Evolutionary conservation across 2,888 invertebrate genomes (phyloP).

Genomic region (Eurytoma adleriae): DNA sequence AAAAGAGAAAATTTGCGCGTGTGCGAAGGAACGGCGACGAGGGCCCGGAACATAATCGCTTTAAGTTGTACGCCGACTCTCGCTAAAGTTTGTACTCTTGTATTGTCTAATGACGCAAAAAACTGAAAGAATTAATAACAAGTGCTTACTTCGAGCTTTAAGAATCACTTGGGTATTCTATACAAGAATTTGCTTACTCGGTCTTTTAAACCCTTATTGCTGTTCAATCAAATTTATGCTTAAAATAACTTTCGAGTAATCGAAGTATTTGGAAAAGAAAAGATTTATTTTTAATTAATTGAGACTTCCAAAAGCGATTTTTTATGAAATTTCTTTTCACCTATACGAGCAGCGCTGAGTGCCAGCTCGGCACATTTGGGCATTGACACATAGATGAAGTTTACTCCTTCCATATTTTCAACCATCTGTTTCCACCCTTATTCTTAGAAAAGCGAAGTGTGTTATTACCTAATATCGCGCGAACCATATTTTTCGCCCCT

Average conservation of each 20-base stretch:
- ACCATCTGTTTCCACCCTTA: conserved; percentile 39
- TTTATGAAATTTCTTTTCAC: neutral
- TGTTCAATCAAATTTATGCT: neutral
- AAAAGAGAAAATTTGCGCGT: conserved; percentile 21
- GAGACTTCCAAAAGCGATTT: no score
- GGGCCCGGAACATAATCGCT: conserved; percentile 7
- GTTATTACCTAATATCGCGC: conserved; percentile 44
- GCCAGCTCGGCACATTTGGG: conserved; percentile 6
- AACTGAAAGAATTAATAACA: neutral
- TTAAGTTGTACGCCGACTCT: neutral
- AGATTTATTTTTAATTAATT: no score
- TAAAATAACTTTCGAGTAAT: no score
- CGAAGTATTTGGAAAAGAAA: no score
- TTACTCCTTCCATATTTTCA: conserved; percentile 36
- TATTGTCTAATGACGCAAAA: conserved; percentile 26
- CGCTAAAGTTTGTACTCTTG: conserved; percentile 4
- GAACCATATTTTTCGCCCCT: conserved; percentile 28
- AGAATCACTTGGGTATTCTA: no score
- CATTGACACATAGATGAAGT: conserved; percentile 34
- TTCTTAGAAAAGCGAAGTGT: conserved; percentile 23
- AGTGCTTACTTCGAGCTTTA: no score
- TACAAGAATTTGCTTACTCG: no score
- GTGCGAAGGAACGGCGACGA: neutral
- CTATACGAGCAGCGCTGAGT: neutral
- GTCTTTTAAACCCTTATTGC: no score